Base-by-base conservation (phyloP, 2,113 vertebrate genomes). In the Dinomys branickii region DNA sequence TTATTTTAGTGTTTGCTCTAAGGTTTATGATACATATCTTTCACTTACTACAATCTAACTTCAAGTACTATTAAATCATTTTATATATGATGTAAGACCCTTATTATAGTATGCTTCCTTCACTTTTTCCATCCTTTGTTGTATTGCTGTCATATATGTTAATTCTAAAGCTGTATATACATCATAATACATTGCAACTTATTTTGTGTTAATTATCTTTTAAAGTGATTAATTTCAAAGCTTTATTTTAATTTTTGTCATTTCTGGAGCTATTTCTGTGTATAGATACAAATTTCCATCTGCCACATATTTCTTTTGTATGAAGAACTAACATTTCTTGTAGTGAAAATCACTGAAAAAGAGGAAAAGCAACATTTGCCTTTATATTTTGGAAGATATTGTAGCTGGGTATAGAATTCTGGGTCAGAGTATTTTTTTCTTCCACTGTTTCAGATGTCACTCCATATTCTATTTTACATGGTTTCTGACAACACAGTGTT, bases 171-270 rank as follows among this genome's bases (percentile, higher is more conserved):
- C 80, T 59, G 52, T 22, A 7, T 85, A 77, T 77, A 52, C 17
- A 33, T 75, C 80, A 89, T 7, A 44, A 59, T 22, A 26, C 13
- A 52, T 35, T 78, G 38, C 10, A 78, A 92, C 24, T 89, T 54
- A n/a, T 69, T 95, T 85, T 90, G 9, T 81, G 90, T 81, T 81
- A 81, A 16, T 67, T 61, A 65, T 85, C 56, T 88, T 95, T 88
- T 33, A 77, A 81, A 77, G 17, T 77, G 78, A 35, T 89, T 67
- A 83, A 78, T 86, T 77, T 77, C 44, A 41, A 83, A 61, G 58
- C 58, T 80, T 41, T 44, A 65, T 54, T 88, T 94, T 93, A 7
- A 47, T 84, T 58, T 95, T 83, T 67, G 54, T 85, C 35, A 93
- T 71, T 80, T 89, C 59, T 88, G 59, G 73, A 56, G 22, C 54